Percentiles rank a stretch among this genome's conserved stretches.
Conservation (phyloP, 2,888 invertebrate species). For the Pammene fasciana region DNA sequence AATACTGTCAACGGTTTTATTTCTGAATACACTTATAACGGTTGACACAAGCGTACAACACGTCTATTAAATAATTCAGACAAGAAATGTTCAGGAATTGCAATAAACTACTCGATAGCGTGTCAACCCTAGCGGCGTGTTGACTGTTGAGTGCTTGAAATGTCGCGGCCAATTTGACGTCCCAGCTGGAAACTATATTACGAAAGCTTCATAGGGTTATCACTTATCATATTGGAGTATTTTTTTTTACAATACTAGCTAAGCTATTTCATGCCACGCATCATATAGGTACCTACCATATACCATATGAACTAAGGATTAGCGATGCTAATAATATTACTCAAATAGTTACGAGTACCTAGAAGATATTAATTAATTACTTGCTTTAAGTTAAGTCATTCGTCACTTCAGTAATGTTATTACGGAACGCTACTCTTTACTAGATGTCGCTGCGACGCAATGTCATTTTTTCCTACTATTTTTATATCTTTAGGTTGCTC, state of each 20-base stretch:
- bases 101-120: slow-evolving; percentile 32
- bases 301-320: neutral
- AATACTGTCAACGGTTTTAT: neutral
- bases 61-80: slow-evolving; percentile 26
- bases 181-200: slow-evolving; percentile 39
- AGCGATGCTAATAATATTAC: too few relatives aligned
- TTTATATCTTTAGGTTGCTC: too few relatives aligned
- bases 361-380: too few relatives aligned
- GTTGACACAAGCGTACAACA: slow-evolving; percentile 14
- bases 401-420: too few relatives aligned
- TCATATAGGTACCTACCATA: neutral
- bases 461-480: too few relatives aligned
- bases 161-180: slow-evolving; percentile 40
- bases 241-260: neutral
- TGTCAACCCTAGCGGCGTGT: slow-evolving; percentile 35
- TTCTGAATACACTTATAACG: slow-evolving; percentile 2
- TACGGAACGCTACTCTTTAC: too few relatives aligned
- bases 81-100: slow-evolving; percentile 25
- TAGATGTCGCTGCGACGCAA: too few relatives aligned
- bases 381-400: too few relatives aligned
- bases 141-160: slow-evolving; percentile 33
- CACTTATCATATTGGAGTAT: neutral
- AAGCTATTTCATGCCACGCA: too few relatives aligned
- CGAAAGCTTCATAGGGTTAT: slow-evolving; percentile 35
- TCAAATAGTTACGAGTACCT: too few relatives aligned